phyloP scores from a whole-genome alignment of 2,888 invertebrate genomes.

The Xestoiulus laeticollis region DNA sequence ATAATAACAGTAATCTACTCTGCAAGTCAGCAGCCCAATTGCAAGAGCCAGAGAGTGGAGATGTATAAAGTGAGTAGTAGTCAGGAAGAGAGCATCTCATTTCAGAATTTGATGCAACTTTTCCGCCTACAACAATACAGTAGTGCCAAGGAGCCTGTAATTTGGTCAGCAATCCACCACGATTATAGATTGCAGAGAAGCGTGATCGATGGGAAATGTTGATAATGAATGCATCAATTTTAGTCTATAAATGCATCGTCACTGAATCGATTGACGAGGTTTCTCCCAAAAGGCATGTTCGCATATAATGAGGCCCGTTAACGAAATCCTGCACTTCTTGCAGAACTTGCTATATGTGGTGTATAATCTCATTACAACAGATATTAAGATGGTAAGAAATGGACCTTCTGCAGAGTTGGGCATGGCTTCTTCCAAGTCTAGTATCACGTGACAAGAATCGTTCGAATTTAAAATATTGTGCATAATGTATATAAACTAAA shows the following conservation, averaged over 20 bases:
- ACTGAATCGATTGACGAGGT: neutral
- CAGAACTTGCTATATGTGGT: no score
- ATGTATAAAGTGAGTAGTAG: neutral
- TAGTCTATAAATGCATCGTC: neutral
- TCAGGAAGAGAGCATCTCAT: neutral
- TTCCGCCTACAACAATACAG: neutral
- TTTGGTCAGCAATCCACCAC: neutral
- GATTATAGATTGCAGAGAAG: neutral
- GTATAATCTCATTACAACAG: no score
- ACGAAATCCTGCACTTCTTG: no score
- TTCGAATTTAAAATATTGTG: no score
- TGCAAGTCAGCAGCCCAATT: neutral
- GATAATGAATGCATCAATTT: slow-evolving; percentile 5
- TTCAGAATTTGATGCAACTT: neutral
- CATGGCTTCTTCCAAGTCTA: no score
- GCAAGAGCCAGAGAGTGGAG: neutral
- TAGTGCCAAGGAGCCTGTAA: slow-evolving; percentile 1
- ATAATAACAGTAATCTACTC: slow-evolving; percentile 41
- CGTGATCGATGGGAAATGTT: slow-evolving; percentile 34
- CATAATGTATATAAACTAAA: no score
- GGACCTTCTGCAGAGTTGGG: no score
- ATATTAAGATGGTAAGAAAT: no score
- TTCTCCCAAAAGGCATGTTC: neutral
- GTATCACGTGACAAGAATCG: no score
- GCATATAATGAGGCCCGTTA: neutral